These are phyloP conservation scores for Lepus timidus DNA, from an alignment of 2,113 vertebrate genomes.

Conservation along the genomic window DNA sequence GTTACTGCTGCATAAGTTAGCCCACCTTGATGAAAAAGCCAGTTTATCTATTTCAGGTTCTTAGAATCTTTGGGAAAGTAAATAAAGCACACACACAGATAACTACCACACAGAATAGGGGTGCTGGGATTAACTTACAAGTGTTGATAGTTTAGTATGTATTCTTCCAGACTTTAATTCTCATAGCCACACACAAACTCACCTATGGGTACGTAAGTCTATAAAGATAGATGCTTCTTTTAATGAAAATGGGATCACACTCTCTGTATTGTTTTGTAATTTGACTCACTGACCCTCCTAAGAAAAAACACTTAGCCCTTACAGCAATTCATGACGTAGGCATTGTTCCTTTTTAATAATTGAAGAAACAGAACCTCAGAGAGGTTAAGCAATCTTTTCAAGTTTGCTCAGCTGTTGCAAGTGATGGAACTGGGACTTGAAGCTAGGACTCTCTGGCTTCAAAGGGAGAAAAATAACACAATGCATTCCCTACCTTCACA, in stretches of 20 bases:
- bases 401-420: neutral
- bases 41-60: neutral
- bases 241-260: neutral
- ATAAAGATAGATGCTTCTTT: neutral
- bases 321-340: neutral
- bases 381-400: neutral
- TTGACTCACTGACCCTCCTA: neutral
- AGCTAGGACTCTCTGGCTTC: neutral
- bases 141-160: neutral
- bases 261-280: slow-evolving; percentile 8
- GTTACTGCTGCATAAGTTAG: neutral
- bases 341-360: neutral
- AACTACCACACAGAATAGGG: neutral
- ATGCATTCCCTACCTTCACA: neutral
- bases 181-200: neutral
- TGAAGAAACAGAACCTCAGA: neutral
- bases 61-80: neutral
- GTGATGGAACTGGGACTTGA: neutral
- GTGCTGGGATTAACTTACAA: neutral
- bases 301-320: neutral
- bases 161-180: neutral
- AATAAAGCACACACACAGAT: neutral
- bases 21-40: neutral
- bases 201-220: neutral
- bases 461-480: neutral